Evolutionary conservation across 1,140 invertebrate species (phyloP), one percentile per base, ranked within the genome.

Genomic region (Cydia fagiglandana): DNA sequence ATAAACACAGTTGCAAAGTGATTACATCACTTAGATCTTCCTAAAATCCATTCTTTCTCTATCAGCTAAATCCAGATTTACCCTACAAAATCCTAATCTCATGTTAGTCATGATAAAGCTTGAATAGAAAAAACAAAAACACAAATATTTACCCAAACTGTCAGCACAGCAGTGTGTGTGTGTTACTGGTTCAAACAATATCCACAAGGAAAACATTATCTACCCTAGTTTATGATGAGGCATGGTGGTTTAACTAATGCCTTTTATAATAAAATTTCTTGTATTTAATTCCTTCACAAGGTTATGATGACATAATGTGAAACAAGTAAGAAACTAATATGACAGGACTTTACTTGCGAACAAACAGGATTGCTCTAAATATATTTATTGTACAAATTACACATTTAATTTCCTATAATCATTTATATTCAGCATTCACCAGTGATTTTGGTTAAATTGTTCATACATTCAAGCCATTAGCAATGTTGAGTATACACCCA

Each of bases 41-140:
- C 20, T 70, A 20, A 41, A 45, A 70, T 41, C 66, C 66, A 70
- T 70, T 15, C 66, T 70, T 70, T 70, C 66, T 70, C 66, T 70
- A 38, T 70, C 24, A 24, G 56, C 9, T 2, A 30, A 30, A 30
- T 30, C 30, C 30, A 30, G 30, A 17, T 41, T 10, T 41, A 24
- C 9, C 56, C 7, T 12, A 61, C 20, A 61, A 17, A 17, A 17
- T 9, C n/a, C 15, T 17, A 56, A 56, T 7, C 12, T 56, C 53
- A 17, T 5, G 53, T 17, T 56, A 24, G 0, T 56, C 53, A 17
- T 5, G 53, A 56, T 56, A 24, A 6, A 61, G 3, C 56, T 61
- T 24, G 20, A 20, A 61, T 61, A 61, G 7, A n/a, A 24, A 61
- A 61, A 9, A 56, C 53, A 56, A 56, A n/a, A 56, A 20, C 53